Percentiles rank a stretch among this genome's conserved stretches.
phyloP scores from a whole-genome alignment of 1,140 invertebrate species.

The Macrobrachium rosenbergii region DNA sequence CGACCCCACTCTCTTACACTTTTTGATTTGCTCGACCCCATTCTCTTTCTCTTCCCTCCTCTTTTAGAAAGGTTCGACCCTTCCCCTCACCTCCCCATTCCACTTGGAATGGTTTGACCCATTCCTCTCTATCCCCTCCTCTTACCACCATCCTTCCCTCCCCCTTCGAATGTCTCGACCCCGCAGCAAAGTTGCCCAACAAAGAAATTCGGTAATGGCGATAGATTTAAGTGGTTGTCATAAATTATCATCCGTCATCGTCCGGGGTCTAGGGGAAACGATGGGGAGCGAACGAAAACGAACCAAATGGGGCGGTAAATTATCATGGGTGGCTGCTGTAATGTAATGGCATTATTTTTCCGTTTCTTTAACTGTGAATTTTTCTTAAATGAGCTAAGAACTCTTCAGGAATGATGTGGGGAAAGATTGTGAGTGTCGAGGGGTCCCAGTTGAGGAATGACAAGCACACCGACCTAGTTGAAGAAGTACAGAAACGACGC shows the following conservation, averaged over 20 bases:
- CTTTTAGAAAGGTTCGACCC: background rate
- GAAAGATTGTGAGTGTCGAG: too few species aligned
- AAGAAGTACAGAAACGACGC: background rate
- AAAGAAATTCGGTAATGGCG: background rate
- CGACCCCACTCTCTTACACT: background rate
- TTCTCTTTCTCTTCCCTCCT: background rate
- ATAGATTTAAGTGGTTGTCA: conserved; percentile 33
- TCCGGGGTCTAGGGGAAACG: background rate
- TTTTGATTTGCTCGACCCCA: background rate
- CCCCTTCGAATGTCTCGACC: background rate
- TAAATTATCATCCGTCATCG: conserved; percentile 42
- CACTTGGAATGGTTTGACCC: background rate
- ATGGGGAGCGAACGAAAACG: conserved; percentile 19
- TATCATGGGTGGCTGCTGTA: background rate
- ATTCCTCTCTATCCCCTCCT: background rate
- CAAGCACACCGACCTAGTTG: too few species aligned
- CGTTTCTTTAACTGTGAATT: too few species aligned
- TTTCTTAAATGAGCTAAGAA: too few species aligned
- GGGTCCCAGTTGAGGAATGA: too few species aligned
- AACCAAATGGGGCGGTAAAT: conserved; percentile 20
- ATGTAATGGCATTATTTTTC: conserved; percentile 31
- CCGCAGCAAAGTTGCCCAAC: too few species aligned
- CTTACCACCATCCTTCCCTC: background rate
- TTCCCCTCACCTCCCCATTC: too few species aligned
- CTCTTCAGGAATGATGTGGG: too few species aligned